phyloP scores from a whole-genome alignment of 1,140 invertebrate species.

The Penaeus vannamei region DNA sequence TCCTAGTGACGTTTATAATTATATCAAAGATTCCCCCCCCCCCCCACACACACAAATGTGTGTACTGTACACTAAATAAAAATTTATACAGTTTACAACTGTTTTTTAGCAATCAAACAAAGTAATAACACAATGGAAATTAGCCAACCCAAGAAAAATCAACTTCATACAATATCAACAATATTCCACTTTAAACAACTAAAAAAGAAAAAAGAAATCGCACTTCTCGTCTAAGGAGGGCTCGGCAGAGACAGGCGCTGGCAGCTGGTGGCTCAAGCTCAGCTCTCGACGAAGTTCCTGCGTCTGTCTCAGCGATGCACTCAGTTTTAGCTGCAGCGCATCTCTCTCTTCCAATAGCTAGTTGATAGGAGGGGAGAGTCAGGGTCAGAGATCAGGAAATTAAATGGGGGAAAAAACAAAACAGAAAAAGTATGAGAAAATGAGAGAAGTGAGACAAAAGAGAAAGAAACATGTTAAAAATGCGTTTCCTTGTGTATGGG shows the following conservation, averaged over 20 bases:
- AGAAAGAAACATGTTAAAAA: neutral
- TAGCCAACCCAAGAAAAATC: too few relatives aligned
- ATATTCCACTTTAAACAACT: neutral
- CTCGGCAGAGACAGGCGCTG: slow-evolving; percentile 42
- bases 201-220: neutral
- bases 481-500: neutral
- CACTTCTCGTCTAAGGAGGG: slow-evolving; percentile 58
- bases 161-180: neutral
- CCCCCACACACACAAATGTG: too few relatives aligned
- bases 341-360: slow-evolving; percentile 86
- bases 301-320: slow-evolving; percentile 82
- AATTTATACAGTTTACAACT: too few relatives aligned
- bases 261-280: slow-evolving; percentile 50
- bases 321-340: slow-evolving; percentile 84
- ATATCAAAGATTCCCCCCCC: too few relatives aligned
- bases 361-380: slow-evolving; percentile 47
- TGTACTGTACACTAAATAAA: too few relatives aligned
- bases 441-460: neutral
- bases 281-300: slow-evolving; percentile 74
- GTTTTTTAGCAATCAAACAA: too few relatives aligned
- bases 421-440: neutral
- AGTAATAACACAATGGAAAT: too few relatives aligned
- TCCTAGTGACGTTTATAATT: too few relatives aligned
- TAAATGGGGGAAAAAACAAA: neutral
- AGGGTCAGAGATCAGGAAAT: neutral